Percentiles rank a stretch among this genome's conserved stretches.
Conservation (phyloP, 2,797 vertebrate genomes). For the Sebastes steindachneri region DNA sequence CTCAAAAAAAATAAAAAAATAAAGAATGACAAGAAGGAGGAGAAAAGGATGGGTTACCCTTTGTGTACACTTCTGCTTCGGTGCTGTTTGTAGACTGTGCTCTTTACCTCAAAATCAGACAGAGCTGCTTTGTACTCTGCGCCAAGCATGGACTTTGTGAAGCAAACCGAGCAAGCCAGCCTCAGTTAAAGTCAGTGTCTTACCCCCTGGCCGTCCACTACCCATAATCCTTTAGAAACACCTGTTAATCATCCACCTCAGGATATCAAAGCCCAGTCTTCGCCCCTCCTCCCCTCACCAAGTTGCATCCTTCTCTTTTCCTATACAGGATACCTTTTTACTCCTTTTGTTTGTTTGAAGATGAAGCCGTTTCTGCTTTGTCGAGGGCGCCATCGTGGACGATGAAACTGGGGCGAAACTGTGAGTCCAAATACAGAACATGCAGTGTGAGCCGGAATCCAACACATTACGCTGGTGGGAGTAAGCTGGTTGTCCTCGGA, state of each 20-base stretch:
- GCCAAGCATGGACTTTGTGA: conserved; percentile 58
- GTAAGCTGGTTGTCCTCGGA: conserved; percentile 25
- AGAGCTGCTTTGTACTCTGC: conserved; percentile 71
- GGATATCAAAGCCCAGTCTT: conserved; percentile 55
- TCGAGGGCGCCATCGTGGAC: conserved; percentile 25
- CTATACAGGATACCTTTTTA: conserved; percentile 26
- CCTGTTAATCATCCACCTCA: conserved; percentile 68
- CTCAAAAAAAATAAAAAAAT: conserved; percentile 57
- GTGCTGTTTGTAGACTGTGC: conserved; percentile 65
- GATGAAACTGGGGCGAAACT: conserved; percentile 9
- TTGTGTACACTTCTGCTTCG: conserved; percentile 65
- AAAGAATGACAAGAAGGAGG: conserved; percentile 31
- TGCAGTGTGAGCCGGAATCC: conserved; percentile 14
- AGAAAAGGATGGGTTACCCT: conserved; percentile 36
- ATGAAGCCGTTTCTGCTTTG: conserved; percentile 19
- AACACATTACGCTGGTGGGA: conserved; percentile 5
- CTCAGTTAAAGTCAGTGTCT: conserved; percentile 71
- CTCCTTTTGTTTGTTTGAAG: conserved; percentile 28
- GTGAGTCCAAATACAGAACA: conserved; percentile 22
- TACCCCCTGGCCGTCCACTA: conserved; percentile 48
- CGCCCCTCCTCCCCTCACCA: conserved; percentile 4
- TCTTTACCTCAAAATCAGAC: conserved; percentile 80
- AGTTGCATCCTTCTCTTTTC: conserved; percentile 29
- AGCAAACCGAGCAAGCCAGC: conserved; percentile 51
- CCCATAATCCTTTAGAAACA: conserved; percentile 47